Conservation (phyloP, 2,797 vertebrate species). For the Threskiornis aethiopicus region DNA sequence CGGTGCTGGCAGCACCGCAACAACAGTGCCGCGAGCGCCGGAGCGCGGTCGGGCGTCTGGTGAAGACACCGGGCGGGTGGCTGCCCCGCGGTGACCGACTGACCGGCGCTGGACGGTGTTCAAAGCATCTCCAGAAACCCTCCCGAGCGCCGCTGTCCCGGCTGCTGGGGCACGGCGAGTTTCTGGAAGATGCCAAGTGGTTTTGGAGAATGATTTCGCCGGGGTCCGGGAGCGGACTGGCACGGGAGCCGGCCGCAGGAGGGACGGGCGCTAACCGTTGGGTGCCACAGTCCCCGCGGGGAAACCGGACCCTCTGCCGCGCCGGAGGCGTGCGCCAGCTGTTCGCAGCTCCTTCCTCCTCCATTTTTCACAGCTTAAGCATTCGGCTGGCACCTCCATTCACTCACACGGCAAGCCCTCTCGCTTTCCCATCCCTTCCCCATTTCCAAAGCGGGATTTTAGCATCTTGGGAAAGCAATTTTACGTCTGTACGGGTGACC, state of each 20-base stretch:
- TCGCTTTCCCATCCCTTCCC: not conserved
- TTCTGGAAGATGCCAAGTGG: fast-evolving
- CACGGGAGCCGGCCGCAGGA: not conserved
- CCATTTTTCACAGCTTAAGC: slow-evolving; percentile 49
- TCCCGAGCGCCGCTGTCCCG: fast-evolving
- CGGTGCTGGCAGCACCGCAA: fast-evolving
- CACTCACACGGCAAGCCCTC: not conserved
- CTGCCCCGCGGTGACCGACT: fast-evolving
- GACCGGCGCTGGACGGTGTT: fast-evolving
- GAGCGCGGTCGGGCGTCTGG: fast-evolving
- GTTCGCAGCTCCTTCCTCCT: slow-evolving; percentile 25
- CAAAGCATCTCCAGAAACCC: not conserved
- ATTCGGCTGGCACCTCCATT: not conserved
- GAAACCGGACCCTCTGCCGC: not conserved
- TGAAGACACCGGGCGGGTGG: not conserved
- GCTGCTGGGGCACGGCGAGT: fast-evolving
- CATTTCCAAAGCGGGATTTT: not conserved
- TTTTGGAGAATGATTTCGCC: fast-evolving
- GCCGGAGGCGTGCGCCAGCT: not conserved
- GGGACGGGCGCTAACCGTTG: not conserved
- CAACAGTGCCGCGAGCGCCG: fast-evolving
- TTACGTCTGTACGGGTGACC: fast-evolving
- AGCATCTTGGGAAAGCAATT: not conserved
- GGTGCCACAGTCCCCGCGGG: not conserved
- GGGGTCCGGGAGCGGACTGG: fast-evolving